Evolutionary conservation across 2,113 vertebrate genomes (phyloP), one percentile per base, ranked within the genome.

Genomic region (Lutjanus erythropterus): DNA sequence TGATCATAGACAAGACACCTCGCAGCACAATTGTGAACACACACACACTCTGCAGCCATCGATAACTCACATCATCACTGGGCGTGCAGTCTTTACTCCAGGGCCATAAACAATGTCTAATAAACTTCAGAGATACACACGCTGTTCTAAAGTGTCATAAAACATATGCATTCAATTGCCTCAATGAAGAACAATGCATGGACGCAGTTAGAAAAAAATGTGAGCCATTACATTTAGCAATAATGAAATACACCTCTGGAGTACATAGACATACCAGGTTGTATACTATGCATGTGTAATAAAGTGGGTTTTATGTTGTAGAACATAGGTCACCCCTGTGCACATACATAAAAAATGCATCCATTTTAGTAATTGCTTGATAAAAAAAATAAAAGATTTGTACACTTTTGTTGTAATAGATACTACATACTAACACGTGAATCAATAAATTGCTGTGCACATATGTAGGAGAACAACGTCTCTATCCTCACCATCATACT

Each of bases 281-380:
- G 18, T 31, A 23, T 35, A 10, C 6, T 2, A 3, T 64, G 62
- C 79, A 69, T 23, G 46, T 60, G 19, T 46, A 23, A 58, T 83
- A 65, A 44, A 44, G 62, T 73, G 47, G 73, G 71, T 37, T 83
- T 81, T 42, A 59, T 77, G 46, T 61, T 78, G 44, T 44, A 12
- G 14, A 72, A 62, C 44, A 33, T 52, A 68, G 80, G 80, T 79
- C 82, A 86, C 52, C 56, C 19, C 18, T 64, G 60, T 62, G 11
- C 31, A 68, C 69, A 68, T 66, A 18, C 5, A 35, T 18, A 69
- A 23, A 56, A 49, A 66, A 83, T 52, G 41, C n/a, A 69, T 78
- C 56, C 55, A 82, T 79, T 88, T 86, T 9, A 52, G 61, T 69
- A 85, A 88, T 72, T 84, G 78, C 62, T 53, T 39, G 35, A 42